Percentiles rank a stretch among this genome's conserved stretches.
Conservation (phyloP, 2,113 vertebrate species). For the Callocephalon fimbriatum region DNA sequence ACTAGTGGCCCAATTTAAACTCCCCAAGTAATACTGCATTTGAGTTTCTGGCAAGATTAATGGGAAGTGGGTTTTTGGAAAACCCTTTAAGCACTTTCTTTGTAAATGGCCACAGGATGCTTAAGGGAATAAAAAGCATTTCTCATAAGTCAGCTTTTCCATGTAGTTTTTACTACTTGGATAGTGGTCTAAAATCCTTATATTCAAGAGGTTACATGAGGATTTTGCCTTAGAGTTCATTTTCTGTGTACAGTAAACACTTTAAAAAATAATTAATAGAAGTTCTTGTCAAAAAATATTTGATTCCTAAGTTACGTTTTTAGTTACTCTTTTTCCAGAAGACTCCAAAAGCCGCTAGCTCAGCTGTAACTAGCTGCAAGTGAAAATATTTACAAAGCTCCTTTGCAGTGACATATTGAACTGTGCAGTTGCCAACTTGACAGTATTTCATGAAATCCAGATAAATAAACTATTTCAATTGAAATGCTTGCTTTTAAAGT, state of each 20-base stretch:
- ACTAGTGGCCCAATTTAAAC: not conserved
- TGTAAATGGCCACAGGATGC: not conserved
- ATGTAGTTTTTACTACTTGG: not conserved
- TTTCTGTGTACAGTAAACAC: not conserved
- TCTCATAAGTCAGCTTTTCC: slow-evolving; percentile 19
- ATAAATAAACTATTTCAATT: not conserved
- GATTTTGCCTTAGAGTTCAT: not conserved
- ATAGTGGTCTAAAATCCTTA: not conserved
- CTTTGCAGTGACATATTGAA: not conserved
- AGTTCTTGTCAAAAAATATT: not conserved
- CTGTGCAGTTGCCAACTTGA: not conserved
- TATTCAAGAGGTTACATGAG: not conserved
- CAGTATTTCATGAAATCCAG: not conserved
- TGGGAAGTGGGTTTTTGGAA: slow-evolving; percentile 45
- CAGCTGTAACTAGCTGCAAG: not conserved
- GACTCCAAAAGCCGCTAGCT: not conserved
- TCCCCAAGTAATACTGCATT: not conserved
- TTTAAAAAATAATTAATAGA: not conserved
- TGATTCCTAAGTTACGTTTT: not conserved
- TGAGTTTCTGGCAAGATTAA: slow-evolving; percentile 30
- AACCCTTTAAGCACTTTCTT: slow-evolving; percentile 35
- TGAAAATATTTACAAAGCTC: not conserved
- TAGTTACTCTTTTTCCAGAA: not conserved
- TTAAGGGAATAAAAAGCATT: slow-evolving; percentile 24
- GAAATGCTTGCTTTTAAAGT: not conserved